These are phyloP conservation scores for Lepidurus packardi DNA, from an alignment of 1,140 invertebrate genomes.

Conservation along the genomic window DNA sequence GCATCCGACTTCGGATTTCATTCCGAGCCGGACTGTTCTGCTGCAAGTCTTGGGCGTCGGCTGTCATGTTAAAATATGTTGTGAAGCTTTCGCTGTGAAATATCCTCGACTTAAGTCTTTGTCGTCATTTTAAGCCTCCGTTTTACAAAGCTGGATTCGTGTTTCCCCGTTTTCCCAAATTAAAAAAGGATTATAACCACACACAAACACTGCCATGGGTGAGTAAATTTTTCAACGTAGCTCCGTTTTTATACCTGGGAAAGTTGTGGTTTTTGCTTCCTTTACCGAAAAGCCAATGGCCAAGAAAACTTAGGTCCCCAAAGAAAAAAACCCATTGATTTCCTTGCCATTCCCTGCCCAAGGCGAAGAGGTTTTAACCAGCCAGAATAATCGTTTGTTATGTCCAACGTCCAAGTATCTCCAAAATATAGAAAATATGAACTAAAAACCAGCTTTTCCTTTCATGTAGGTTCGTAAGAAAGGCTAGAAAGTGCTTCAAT, in stretches of 20 bases:
- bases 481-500: too few species aligned
- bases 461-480: too few species aligned
- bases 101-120: not conserved
- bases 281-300: too few species aligned
- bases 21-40: not conserved
- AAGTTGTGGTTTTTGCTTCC: conserved; percentile 9
- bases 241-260: not conserved
- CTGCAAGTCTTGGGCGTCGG: conserved; percentile 16
- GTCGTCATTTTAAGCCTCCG: not conserved
- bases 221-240: not conserved
- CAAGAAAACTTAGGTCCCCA: too few species aligned
- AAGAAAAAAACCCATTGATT: too few species aligned
- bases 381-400: too few species aligned
- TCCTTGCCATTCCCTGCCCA: too few species aligned
- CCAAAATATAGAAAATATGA: too few species aligned
- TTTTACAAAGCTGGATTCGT: not conserved
- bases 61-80: conserved; percentile 16
- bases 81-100: conserved; percentile 10
- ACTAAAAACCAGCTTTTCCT: too few species aligned
- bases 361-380: too few species aligned
- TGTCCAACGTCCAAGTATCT: too few species aligned
- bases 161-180: not conserved
- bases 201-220: conserved; percentile 4
- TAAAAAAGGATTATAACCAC: not conserved
- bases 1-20: not conserved